Base-by-base conservation (phyloP, 2,888 invertebrate species). In the Ctenicera cuprea region DNA sequence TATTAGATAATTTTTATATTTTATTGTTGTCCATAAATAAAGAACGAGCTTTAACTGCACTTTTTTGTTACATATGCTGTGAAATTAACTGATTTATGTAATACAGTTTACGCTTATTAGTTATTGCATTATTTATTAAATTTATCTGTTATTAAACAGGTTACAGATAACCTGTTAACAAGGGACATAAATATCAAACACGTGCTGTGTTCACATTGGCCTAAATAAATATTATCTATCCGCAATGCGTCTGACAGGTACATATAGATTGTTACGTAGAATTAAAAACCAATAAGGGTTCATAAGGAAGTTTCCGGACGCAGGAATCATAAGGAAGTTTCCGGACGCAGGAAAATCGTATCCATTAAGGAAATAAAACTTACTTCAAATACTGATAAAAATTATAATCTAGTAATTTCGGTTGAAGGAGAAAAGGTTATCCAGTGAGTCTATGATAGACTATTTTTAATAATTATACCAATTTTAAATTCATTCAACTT, bases 401-500 rank as follows among this genome's bases (percentile, higher is more conserved):
- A 9, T 33, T 33, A 9, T 9, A 9, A 33, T 33, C 33, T 5
- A 33, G 9, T 33, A 26, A 26, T 26, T 12, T 43, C n/a, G n/a
- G n/a, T n/a, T n/a, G n/a, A n/a, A n/a, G 26, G 26, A 4, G 9
- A 0, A 57, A 37, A 57, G 57, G 57, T 57, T 57, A 57, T 57
- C 57, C 14, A n/a, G 14, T 12, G n/a, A n/a, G n/a, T 45, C 3
- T 7, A 12, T 52, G 26, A 52, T 52, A n/a, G 38, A 18, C 18
- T 14, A 22, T 59, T 20, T 20, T 59, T 59, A n/a, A 33, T 33
- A 33, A 33, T 33, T 33, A 33, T 8, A 9, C 41, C 37, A 59
- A 59, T 59, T 59, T 38, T 59, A n/a, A 18, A 38, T 18, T 59
- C 59, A 59, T 59, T 59, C 57, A 57, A 45, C 18, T 57, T 22